Evolutionary conservation across 1,140 invertebrate species (phyloP).

Genomic region (Rhynchophorus ferrugineus): DNA sequence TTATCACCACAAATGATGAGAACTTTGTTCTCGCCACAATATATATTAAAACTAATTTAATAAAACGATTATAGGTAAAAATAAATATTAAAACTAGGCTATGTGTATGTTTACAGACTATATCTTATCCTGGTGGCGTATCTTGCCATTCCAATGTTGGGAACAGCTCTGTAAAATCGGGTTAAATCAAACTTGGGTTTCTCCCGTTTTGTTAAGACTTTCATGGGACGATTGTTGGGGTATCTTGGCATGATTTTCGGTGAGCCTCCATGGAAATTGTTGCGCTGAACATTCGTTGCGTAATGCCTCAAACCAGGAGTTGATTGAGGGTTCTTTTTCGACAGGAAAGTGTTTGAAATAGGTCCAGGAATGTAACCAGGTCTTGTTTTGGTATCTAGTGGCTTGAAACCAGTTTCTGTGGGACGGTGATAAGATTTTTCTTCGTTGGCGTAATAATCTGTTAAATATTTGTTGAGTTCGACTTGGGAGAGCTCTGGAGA

Average conservation of each 20-base stretch:
- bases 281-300: slow-evolving; percentile 13
- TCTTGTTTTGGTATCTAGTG: slow-evolving; percentile 19
- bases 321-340: slow-evolving; percentile 26
- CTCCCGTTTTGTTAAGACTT: not conserved
- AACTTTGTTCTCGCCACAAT: too few species aligned
- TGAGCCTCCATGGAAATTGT: too few species aligned
- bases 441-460: slow-evolving; percentile 22
- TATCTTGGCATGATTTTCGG: slow-evolving; percentile 3
- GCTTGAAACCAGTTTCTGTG: slow-evolving; percentile 28
- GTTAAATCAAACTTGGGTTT: slow-evolving; percentile 8
- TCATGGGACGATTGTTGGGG: slow-evolving; percentile 2
- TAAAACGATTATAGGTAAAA: too few species aligned
- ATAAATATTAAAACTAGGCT: too few species aligned
- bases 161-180: slow-evolving; percentile 17
- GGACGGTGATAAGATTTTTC: slow-evolving; percentile 11
- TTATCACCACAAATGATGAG: too few species aligned
- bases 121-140: slow-evolving; percentile 19
- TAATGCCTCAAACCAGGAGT: slow-evolving; percentile 31
- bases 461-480: slow-evolving; percentile 25
- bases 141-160: slow-evolving; percentile 17
- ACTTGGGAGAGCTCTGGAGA: slow-evolving; percentile 23
- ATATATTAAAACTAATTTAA: too few species aligned
- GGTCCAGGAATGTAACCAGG: slow-evolving; percentile 9
- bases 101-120: too few species aligned
- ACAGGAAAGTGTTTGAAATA: slow-evolving; percentile 25